A percentile compares a stretch with the other conserved stretches of the same genome.
Conservation (phyloP, 1,140 invertebrate species). For the Cepaea nemoralis region DNA sequence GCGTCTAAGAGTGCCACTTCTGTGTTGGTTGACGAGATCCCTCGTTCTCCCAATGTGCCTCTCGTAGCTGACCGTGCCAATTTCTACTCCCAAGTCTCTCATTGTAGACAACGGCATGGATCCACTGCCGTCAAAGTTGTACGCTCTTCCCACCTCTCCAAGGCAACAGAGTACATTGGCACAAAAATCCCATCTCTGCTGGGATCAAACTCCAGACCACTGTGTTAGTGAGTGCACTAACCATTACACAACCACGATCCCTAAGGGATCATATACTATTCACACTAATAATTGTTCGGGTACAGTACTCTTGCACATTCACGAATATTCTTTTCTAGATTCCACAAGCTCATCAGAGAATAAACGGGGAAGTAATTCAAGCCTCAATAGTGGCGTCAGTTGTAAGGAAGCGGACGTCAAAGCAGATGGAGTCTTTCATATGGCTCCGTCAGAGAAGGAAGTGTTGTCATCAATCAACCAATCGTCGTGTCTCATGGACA, state of each 20-base stretch:
- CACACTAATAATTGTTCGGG: too few species aligned
- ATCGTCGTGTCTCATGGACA: slow-evolving; percentile 43
- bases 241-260: too few species aligned
- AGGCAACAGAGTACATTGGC: background rate
- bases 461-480: slow-evolving; percentile 34
- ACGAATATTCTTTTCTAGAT: background rate
- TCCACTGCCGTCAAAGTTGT: too few species aligned
- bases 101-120: too few species aligned
- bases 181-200: background rate
- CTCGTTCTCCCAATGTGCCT: too few species aligned
- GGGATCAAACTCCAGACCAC: background rate
- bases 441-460: slow-evolving; percentile 21
- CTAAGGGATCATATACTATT: too few species aligned
- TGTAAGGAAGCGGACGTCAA: background rate
- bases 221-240: too few species aligned
- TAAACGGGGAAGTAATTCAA: slow-evolving; percentile 15
- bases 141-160: background rate
- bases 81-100: too few species aligned
- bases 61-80: too few species aligned
- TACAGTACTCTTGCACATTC: too few species aligned
- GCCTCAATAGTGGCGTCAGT: background rate
- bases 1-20: too few species aligned
- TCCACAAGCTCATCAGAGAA: background rate
- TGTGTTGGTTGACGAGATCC: too few species aligned
- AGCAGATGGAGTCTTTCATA: background rate